A percentile compares a stretch with the other conserved stretches of the same genome.
These are phyloP conservation scores for Camponotus vicinus DNA, from an alignment of 1,140 invertebrate species.

Conservation along the genomic window DNA sequence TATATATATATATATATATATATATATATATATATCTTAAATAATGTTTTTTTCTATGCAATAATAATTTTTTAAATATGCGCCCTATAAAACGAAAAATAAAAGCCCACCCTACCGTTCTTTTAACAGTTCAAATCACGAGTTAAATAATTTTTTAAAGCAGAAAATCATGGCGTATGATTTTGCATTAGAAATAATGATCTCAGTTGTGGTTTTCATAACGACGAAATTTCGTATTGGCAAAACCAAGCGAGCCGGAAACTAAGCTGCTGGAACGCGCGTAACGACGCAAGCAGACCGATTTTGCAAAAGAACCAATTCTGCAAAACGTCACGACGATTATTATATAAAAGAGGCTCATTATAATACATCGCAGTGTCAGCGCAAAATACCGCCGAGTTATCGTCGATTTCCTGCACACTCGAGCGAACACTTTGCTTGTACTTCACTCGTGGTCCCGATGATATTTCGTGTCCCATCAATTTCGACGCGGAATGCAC, in stretches of 20 bases:
- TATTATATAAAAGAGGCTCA: slow-evolving; percentile 64
- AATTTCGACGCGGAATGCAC: slow-evolving; percentile 34
- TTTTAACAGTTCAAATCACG: not conserved
- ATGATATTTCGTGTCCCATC: slow-evolving; percentile 24
- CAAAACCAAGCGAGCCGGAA: slow-evolving; percentile 48
- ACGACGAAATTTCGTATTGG: slow-evolving; percentile 29
- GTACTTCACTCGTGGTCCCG: slow-evolving; percentile 12
- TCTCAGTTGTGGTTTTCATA: slow-evolving; percentile 23
- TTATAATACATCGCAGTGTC: slow-evolving; percentile 55
- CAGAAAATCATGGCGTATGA: slow-evolving; percentile 7
- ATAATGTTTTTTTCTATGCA: not conserved
- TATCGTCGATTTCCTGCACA: slow-evolving; percentile 44
- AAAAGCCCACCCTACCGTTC: not conserved
- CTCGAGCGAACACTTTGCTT: slow-evolving; percentile 51
- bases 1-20: too few relatives aligned
- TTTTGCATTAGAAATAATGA: slow-evolving; percentile 38
- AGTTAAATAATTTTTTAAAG: slow-evolving; percentile 6
- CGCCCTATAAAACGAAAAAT: not conserved
- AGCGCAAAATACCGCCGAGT: slow-evolving; percentile 33
- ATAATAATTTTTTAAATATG: slow-evolving; percentile 20
- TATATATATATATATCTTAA: not conserved
- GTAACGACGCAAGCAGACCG: slow-evolving; percentile 31
- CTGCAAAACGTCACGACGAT: slow-evolving; percentile 51
- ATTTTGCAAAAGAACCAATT: slow-evolving; percentile 57
- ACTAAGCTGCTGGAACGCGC: slow-evolving; percentile 6